Evolutionary conservation across 2,888 invertebrate species (phyloP).

Genomic region (Andrena fulva): DNA sequence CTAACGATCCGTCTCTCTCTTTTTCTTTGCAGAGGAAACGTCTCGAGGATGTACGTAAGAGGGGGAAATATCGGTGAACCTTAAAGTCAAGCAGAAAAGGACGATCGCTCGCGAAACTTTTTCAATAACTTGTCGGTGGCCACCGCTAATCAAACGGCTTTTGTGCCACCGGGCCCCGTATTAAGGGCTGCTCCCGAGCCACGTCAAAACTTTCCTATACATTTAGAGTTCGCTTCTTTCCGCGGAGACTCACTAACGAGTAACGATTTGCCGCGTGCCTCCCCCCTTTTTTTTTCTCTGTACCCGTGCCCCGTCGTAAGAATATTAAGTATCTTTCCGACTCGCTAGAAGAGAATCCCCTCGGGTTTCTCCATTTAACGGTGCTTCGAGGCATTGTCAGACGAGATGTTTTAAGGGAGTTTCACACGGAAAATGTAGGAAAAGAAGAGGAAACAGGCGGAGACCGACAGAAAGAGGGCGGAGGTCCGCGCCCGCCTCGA

Average conservation of each 20-base stretch:
- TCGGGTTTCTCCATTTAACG: constrained; percentile 17
- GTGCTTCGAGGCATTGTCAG: constrained; percentile 50
- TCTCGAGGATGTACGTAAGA: constrained; percentile 91
- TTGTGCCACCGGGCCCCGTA: constrained; percentile 10
- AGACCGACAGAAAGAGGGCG: constrained; percentile 99
- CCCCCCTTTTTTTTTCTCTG: neutral
- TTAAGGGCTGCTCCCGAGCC: neutral
- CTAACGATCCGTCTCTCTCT: constrained; percentile 83
- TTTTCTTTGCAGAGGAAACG: constrained; percentile 90
- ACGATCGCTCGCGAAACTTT: constrained; percentile 51
- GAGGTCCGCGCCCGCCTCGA: constrained; percentile 99
- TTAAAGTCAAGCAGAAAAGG: constrained; percentile 48
- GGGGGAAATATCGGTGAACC: constrained; percentile 53
- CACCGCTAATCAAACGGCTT: constrained; percentile 29
- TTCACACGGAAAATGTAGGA: constrained; percentile 87
- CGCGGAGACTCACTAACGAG: neutral
- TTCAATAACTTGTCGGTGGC: constrained; percentile 46
- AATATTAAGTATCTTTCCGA: neutral
- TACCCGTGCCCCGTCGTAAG: neutral
- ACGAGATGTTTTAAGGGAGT: constrained; percentile 69
- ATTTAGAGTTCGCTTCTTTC: neutral
- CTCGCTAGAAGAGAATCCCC: constrained; percentile 3
- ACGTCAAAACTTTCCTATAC: neutral
- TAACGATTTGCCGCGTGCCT: neutral
- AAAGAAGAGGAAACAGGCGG: constrained; percentile 98